phyloP scores from a whole-genome alignment of 2,113 vertebrate species.

The Symphodus melops region DNA sequence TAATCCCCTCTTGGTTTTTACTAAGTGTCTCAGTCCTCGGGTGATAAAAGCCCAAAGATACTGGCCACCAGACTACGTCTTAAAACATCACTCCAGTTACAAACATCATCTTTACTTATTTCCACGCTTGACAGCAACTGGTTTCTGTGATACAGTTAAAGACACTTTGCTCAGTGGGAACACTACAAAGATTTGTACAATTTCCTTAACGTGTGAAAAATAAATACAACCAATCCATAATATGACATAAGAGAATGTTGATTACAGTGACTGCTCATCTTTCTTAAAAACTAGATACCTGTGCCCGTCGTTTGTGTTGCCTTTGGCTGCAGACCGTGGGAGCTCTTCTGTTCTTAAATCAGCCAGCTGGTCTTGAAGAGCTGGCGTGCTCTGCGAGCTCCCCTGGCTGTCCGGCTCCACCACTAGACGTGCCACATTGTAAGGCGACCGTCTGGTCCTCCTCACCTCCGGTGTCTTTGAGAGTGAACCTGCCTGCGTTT shows the following conservation, averaged over 20 bases:
- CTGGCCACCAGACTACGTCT: not conserved
- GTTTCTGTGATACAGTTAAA: not conserved
- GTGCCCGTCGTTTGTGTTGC: not conserved
- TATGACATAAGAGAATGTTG: too few relatives aligned
- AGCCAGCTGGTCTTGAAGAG: conserved; percentile 41
- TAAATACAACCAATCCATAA: too few relatives aligned
- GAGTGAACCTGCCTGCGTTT: conserved; percentile 1
- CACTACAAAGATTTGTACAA: not conserved
- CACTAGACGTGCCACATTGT: conserved; percentile 83
- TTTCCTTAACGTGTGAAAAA: not conserved
- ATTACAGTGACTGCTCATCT: not conserved
- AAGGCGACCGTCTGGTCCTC: conserved; percentile 48
- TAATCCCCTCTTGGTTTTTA: too few relatives aligned
- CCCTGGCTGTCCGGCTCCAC: conserved; percentile 81
- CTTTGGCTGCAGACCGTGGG: conserved; percentile 11
- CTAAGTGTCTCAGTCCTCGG: too few relatives aligned
- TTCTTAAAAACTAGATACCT: conserved; percentile 37
- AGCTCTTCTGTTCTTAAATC: conserved; percentile 21
- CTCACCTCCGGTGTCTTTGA: not conserved
- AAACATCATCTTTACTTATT: not conserved
- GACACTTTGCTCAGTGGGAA: not conserved
- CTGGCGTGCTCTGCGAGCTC: conserved; percentile 49
- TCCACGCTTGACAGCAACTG: not conserved
- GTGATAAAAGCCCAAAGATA: not conserved
- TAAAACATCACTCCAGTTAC: not conserved